Conservation (phyloP, 2,113 vertebrate genomes). For the Ailurus styani region DNA sequence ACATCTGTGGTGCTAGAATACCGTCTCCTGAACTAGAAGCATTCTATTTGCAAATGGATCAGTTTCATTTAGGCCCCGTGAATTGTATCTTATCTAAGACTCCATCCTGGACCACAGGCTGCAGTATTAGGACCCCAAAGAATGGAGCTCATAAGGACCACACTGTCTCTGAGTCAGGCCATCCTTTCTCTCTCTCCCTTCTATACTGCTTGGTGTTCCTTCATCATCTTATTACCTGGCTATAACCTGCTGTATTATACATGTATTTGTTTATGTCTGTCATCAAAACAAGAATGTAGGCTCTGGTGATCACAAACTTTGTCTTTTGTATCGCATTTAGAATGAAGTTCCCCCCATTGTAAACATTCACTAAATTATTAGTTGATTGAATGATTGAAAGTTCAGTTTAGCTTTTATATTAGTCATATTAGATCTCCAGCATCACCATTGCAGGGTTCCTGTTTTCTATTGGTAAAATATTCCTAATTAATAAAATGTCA, state of each 20-base stretch:
- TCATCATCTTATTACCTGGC: too few relatives aligned
- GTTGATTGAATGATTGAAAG: neutral
- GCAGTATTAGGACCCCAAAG: neutral
- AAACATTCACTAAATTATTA: neutral
- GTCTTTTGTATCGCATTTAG: neutral
- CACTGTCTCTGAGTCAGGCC: neutral
- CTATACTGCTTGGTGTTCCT: neutral
- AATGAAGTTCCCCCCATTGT: neutral
- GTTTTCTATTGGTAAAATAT: neutral
- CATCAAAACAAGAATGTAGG: neutral
- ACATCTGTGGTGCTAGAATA: accelerated
- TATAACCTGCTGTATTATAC: neutral
- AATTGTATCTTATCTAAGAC: neutral
- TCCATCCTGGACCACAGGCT: neutral
- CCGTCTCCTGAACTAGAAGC: neutral
- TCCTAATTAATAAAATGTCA: neutral
- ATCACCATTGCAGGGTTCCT: neutral
- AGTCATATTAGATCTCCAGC: neutral
- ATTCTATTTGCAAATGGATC: neutral
- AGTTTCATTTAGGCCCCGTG: neutral
- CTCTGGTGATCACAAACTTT: neutral
- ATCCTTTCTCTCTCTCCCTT: neutral
- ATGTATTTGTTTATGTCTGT: neutral
- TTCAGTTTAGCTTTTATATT: neutral
- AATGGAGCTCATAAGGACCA: too few relatives aligned